Evolutionary conservation across 37 sponge, comb jelly and placozoan genomes (phyloP), one percentile per base, ranked within the genome.

Genomic region (Theonella swinhoei): DNA sequence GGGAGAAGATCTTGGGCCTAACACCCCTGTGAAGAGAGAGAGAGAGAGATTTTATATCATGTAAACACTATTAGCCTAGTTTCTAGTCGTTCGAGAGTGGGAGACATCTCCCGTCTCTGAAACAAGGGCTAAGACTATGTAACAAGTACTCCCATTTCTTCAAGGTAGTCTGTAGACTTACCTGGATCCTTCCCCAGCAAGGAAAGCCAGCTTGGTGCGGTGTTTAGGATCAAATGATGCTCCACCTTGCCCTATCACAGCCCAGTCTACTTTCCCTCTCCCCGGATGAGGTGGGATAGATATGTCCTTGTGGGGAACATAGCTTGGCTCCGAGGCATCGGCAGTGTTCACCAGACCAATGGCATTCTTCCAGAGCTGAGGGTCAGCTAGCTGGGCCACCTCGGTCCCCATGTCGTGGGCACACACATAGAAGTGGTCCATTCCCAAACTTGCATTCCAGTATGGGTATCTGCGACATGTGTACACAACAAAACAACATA

Each of bases 261-360:
- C 38, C 94, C 89, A 89, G 68, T 71, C 42, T 1, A 86, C 79
- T 17, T 39, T 72, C 5, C 94, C 94, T 29, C 90, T 42, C 1
- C 90, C 90, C 0, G 94, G 94, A 42, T 89, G 94, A 32, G 75
- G 86, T 24, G 94, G 94, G 17, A 93, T 24, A 3, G 87, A 86
- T 39, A 93, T 86, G 34, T 93, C 94, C 69, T 93, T 93, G 64
- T 93, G 86, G 25, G 90, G 87, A 8, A 93, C 62, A 62, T 73
- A 93, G 30, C 17, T n/a, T 1, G 74, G 63, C 39, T 89, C 87
- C 14, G 80, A 80, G 42, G 64, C 35, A 70, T 84, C 85, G 1
- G 94, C 94, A 9, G 90, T 93, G 80, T 89, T 93, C 60, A 93
- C 89, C 58, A 93, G 69, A 20, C 76, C 94, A 67, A 93, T 82